A percentile compares a stretch with the other conserved stretches of the same genome.
Conservation (phyloP, 2,797 vertebrate genomes). For the Xiphorhynchus erythropygius region DNA sequence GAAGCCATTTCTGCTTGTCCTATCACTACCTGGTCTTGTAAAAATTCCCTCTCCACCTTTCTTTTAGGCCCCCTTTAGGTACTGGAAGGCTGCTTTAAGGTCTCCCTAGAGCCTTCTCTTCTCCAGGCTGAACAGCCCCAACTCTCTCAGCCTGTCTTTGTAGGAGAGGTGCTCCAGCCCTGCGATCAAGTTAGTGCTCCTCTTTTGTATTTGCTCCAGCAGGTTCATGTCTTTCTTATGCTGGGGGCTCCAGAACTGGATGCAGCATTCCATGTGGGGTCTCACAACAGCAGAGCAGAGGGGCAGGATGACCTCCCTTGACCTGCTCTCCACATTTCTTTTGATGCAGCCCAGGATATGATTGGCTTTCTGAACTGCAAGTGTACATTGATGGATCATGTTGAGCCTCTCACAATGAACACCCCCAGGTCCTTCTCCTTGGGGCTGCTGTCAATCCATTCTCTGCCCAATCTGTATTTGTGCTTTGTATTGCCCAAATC, state of each 20-base stretch:
- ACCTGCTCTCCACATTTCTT: neutral
- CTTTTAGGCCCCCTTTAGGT: neutral
- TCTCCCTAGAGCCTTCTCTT: neutral
- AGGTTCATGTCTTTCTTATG: fast-evolving
- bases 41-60: neutral
- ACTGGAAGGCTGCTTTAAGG: neutral
- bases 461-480: neutral
- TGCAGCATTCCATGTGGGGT: neutral
- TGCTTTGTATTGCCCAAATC: neutral
- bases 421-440: neutral
- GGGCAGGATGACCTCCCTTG: neutral
- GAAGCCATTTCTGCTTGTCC: neutral
- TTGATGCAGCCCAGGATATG: neutral
- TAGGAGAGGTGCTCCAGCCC: neutral
- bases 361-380: neutral
- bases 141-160: neutral
- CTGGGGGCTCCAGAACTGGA: neutral
- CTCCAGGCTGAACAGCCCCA: neutral
- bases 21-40: neutral
- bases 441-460: neutral
- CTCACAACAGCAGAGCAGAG: neutral
- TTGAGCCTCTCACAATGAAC: neutral
- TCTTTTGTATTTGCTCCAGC: neutral
- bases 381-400: neutral
- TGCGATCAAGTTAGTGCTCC: no score